These are phyloP conservation scores for Bimastos eiseni DNA, from an alignment of 2,888 invertebrate species.

Conservation along the genomic window DNA sequence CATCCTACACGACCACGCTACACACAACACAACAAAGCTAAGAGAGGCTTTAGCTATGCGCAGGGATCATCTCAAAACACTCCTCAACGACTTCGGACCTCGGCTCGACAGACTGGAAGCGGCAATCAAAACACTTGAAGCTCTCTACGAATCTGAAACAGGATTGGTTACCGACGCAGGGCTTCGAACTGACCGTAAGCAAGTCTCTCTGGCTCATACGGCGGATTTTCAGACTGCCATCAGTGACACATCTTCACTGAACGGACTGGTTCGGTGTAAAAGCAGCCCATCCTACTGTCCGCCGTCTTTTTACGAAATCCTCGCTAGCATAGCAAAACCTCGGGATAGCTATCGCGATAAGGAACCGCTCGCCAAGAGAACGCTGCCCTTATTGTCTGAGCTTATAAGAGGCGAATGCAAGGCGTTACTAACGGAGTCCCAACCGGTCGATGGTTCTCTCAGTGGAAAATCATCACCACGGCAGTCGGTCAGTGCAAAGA, in stretches of 20 bases:
- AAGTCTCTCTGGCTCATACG: neutral
- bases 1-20: slow-evolving; percentile 35
- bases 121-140: slow-evolving; percentile 30
- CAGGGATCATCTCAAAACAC: slow-evolving; percentile 38
- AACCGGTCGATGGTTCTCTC: neutral
- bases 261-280: neutral
- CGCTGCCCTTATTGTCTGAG: neutral
- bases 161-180: neutral
- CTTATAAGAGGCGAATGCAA: neutral
- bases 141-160: neutral
- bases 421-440: neutral
- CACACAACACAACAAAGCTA: slow-evolving; percentile 34
- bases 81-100: slow-evolving; percentile 38
- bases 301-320: neutral
- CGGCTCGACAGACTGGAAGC: slow-evolving; percentile 36
- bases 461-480: neutral
- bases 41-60: slow-evolving; percentile 38
- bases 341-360: neutral
- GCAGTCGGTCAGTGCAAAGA: neutral
- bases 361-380: neutral
- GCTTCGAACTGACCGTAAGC: neutral
- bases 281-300: neutral
- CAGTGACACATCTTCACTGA: neutral
- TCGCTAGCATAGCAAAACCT: neutral
- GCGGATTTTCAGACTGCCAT: neutral